A percentile compares a stretch with the other conserved stretches of the same genome.
These are phyloP conservation scores for Nestor notabilis DNA, from an alignment of 2,113 vertebrate genomes.

Conservation along the genomic window DNA sequence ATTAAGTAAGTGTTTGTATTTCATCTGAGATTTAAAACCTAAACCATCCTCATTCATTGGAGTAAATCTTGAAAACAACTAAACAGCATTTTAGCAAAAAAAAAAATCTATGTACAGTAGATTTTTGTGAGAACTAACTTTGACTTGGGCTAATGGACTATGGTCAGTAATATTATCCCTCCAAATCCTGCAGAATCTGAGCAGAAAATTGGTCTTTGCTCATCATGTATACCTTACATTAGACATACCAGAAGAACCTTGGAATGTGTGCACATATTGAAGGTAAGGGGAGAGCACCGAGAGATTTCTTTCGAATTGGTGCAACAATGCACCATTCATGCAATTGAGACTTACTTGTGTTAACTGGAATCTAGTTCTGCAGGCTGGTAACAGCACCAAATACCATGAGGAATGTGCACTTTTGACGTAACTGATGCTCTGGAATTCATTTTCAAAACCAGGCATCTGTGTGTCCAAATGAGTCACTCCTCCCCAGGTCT, in stretches of 20 bases:
- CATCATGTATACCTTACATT: background rate
- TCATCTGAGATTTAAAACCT: background rate
- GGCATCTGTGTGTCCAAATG: background rate
- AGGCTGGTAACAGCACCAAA: background rate
- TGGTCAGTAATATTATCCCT: background rate
- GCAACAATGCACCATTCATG: background rate
- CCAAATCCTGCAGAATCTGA: background rate
- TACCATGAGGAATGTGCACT: background rate
- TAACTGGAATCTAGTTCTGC: conserved; percentile 35
- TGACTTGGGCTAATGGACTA: background rate
- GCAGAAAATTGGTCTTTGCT: background rate
- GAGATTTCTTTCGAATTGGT: background rate
- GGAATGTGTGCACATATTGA: background rate
- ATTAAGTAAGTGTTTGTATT: background rate
- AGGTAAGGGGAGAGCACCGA: background rate
- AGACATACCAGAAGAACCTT: background rate
- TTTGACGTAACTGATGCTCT: background rate
- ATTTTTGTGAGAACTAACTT: background rate
- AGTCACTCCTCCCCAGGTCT: background rate
- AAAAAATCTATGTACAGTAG: background rate
- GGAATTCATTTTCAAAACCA: conserved; percentile 15
- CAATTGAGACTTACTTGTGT: background rate
- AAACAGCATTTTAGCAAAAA: background rate
- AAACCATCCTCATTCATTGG: background rate
- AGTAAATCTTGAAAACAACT: background rate